Base-by-base conservation (phyloP, 2,113 vertebrate genomes). In the Corythornis vintsioides region DNA sequence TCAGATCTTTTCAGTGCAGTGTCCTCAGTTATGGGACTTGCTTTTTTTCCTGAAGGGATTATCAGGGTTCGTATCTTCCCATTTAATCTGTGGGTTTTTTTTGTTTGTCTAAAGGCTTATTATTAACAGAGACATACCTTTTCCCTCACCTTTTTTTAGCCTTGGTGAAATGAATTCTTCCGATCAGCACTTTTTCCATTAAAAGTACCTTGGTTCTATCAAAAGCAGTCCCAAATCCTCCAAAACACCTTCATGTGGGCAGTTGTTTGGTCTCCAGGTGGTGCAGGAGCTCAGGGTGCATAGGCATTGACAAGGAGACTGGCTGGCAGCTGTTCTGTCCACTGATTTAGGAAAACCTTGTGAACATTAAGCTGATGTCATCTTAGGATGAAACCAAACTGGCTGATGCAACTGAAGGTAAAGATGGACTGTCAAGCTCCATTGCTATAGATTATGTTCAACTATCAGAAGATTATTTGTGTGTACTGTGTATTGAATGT, bases 261-360 rank as follows among this genome's bases (percentile, higher is more conserved):
- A 67, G 24, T 28, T 1, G 1, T 13, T 18, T 24, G 21, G 9
- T 77, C 13, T 12, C 33, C 38, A 59, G 21, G 11, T 83, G 29
- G 20, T 87, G 26, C 17, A 78, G 74, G n/a, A 71, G 16, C 56
- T 66, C 24, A 48, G 48, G 10, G 15, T 75, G 3, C 22, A 45
- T 72, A 24, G 11, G 8, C 40, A 14, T 13, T 31, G 52, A 25
- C 52, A 50, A 86, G n/a, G 50, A 48, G 7, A n/a, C 8, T 72
- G 35, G 4, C 16, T 75, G 35, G 20, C 9, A 43, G 38, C 6
- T 0, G 0, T 75, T 57, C 33, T 67, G 12, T 55, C 48, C 48
- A 5, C 15, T 31, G 35, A n/a, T 82, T 35, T 61, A 42, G 52
- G 63, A 79, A 43, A 73, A 6, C 5, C 14, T 83, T 53, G 9